Evolutionary conservation across 2,797 vertebrate species (phyloP), one percentile per base, ranked within the genome.

Genomic region (Pseudomugil gertrudae): DNA sequence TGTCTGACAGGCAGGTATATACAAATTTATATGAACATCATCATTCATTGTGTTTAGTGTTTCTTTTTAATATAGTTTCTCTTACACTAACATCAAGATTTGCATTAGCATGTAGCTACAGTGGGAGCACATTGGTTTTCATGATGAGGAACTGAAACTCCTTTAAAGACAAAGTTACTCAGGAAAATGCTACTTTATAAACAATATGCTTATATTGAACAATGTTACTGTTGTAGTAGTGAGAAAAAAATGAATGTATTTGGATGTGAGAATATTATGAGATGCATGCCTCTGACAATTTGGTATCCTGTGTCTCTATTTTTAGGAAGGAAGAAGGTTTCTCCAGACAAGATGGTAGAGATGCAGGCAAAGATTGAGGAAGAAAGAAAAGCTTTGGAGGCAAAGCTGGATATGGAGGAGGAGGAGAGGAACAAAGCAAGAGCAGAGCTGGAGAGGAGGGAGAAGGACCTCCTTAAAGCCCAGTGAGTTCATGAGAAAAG

Each of bases 311-410:
- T 81, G 57, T 82, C 9, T 73, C 60, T 62, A n/a, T 43, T 23
- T 67, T 30, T 56, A 98, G 98, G 96, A 84, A 98, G 93, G 88
- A 99, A 99, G 95, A 99, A 99, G 89, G 95, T 99, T 74, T 98
- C 98, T 17, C 95, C 97, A 27, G 96, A 97, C 88, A 98, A 99
- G 90, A 99, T 99, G 96, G 92, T 96, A 76, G 98, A 99, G 90
- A 99, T 99, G 98, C 98, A 99, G 92, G 98, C 96, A 2, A 98
- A 97, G 89, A 99, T 99, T 68, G 97, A 99, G 72, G 98, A 99
- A 76, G 98, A 99, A 85, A 94, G 96, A 84, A 98, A 96, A 87
- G 97, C 95, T 15, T 92, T 99, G 84, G 98, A 99, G 91, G 96
- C 98, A 63, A 99, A 99, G 79, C 94, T 99, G 63, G 98, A 99